A percentile compares a stretch with the other conserved stretches of the same genome.
These are phyloP conservation scores for Fistularia tabacaria DNA, from an alignment of 2,797 vertebrate species.

Conservation along the genomic window DNA sequence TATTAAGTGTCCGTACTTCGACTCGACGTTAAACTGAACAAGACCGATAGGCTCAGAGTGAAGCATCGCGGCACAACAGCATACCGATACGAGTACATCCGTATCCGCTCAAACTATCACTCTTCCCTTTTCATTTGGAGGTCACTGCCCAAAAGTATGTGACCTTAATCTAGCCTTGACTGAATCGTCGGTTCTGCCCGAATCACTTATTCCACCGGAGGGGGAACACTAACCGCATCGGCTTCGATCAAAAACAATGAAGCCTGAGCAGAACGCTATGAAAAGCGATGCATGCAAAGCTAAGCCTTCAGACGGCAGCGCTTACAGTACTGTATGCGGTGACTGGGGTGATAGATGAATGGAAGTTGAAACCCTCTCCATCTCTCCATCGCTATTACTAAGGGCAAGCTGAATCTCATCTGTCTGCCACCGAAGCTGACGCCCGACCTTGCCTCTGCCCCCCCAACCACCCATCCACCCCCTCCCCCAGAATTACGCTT, in stretches of 20 bases:
- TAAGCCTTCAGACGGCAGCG: slow-evolving; percentile 26
- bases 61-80: too few relatives aligned
- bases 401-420: slow-evolving; percentile 66
- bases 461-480: slow-evolving; percentile 5
- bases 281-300: slow-evolving; percentile 11
- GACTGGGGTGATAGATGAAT: slow-evolving; percentile 52
- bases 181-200: slow-evolving; percentile 6
- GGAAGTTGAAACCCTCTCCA: slow-evolving; percentile 34
- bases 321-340: slow-evolving; percentile 33
- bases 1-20: too few relatives aligned
- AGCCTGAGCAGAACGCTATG: slow-evolving; percentile 22
- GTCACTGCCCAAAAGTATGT: slow-evolving; percentile 4
- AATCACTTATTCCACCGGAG: slow-evolving; percentile 28
- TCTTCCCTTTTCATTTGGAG: slow-evolving; percentile 29
- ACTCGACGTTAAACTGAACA: too few relatives aligned
- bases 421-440: slow-evolving; percentile 54
- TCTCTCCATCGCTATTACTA: slow-evolving; percentile 43
- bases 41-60: too few relatives aligned
- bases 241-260: slow-evolving; percentile 33
- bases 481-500: slow-evolving; percentile 60
- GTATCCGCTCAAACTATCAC: neutral
- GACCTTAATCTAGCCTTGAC: slow-evolving; percentile 28
- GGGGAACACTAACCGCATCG: slow-evolving; percentile 21
- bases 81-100: neutral
- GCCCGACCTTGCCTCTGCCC: slow-evolving; percentile 70